Conservation (phyloP, 2,113 vertebrate genomes). For the Sigmodon hispidus region DNA sequence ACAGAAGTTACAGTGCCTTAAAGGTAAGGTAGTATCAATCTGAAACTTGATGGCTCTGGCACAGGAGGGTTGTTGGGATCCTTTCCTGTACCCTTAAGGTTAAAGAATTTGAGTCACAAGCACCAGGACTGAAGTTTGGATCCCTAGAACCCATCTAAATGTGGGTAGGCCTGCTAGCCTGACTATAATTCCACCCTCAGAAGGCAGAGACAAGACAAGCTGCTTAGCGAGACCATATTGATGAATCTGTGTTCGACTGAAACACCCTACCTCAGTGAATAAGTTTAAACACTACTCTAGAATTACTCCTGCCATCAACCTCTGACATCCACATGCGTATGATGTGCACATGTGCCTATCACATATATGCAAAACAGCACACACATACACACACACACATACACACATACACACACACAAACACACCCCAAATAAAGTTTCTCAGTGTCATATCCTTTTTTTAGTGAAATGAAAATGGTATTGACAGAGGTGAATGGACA, state of each 20-base stretch:
- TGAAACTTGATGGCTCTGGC: background rate
- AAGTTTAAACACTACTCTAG: background rate
- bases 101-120: background rate
- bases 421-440: background rate
- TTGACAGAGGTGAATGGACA: background rate
- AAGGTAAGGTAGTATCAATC: background rate
- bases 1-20: background rate
- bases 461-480: background rate
- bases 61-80: background rate
- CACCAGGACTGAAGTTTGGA: too few species aligned
- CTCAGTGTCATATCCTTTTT: background rate
- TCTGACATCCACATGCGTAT: background rate
- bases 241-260: background rate
- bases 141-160: background rate
- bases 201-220: background rate
- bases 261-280: background rate
- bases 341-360: background rate
- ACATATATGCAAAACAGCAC: background rate
- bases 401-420: background rate
- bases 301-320: background rate
- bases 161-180: too few species aligned
- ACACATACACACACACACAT: rapidly evolving
- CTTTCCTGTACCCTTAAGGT: background rate
- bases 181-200: background rate
- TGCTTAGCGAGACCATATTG: background rate